Evolutionary conservation across 2,113 vertebrate genomes (phyloP).

Genomic region (Sigmodon hispidus): DNA sequence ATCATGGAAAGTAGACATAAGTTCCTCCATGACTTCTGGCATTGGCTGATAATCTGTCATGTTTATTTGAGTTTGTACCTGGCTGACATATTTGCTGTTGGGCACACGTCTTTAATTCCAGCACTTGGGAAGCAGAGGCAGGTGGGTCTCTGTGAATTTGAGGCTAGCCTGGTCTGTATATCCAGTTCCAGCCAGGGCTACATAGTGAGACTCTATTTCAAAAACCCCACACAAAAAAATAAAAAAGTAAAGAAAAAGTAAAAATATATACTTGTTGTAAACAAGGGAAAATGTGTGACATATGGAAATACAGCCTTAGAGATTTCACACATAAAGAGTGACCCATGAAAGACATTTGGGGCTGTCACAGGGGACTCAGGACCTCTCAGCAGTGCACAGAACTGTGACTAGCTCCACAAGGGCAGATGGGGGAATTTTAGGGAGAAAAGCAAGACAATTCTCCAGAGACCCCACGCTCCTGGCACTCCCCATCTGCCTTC

Average conservation of each 20-base stretch:
- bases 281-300: not conserved
- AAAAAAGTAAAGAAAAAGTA: not conserved
- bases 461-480: not conserved
- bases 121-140: not conserved
- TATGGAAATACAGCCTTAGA: not conserved
- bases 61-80: slow-evolving; percentile 23
- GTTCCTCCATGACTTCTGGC: not conserved
- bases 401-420: not conserved
- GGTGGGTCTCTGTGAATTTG: not conserved
- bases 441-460: not conserved
- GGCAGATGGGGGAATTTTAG: not conserved
- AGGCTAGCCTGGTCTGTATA: not conserved
- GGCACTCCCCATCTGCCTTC: not conserved
- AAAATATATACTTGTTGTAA: not conserved
- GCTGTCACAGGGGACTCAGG: not conserved
- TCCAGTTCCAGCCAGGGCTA: not conserved
- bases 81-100: not conserved
- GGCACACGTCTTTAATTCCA: not conserved
- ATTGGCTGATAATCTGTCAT: not conserved
- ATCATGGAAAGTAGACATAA: not conserved
- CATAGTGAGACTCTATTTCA: not conserved
- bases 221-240: not conserved
- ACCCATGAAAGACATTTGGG: no score
- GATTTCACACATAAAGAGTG: not conserved
- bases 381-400: not conserved